Evolutionary conservation across 2,888 invertebrate species (phyloP).

Genomic region (Trachelus stipa): DNA sequence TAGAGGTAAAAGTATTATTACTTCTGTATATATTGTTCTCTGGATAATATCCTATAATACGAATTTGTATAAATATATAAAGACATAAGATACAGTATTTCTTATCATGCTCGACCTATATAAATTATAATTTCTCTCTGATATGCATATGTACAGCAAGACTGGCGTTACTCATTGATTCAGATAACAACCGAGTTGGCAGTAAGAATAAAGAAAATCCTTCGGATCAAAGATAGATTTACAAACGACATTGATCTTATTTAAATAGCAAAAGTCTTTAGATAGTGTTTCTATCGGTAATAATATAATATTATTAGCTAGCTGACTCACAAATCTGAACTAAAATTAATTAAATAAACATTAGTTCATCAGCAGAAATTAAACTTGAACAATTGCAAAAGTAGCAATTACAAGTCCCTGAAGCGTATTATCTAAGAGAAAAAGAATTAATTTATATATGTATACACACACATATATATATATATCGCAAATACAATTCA

Average conservation of each 20-base stretch:
- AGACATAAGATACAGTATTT: background rate
- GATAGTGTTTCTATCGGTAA: background rate
- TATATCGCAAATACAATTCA: no score
- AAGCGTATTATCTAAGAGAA: background rate
- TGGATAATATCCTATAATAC: background rate
- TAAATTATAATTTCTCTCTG: background rate
- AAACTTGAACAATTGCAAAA: background rate
- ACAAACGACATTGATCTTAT: background rate
- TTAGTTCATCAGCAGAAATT: background rate
- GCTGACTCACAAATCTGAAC: background rate
- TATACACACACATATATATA: no score
- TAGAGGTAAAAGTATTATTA: background rate
- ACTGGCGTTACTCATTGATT: background rate
- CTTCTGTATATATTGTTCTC: background rate
- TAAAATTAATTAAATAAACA: background rate
- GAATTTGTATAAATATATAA: background rate
- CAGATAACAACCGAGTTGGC: background rate
- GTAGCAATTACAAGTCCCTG: no score
- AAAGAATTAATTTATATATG: background rate
- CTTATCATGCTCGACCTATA: background rate
- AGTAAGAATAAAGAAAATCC: background rate
- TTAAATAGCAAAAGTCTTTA: background rate
- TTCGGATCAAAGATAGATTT: background rate
- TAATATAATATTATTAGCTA: background rate
- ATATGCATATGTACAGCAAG: background rate